These are phyloP conservation scores for Drosophila gunungcola DNA, from an alignment of 1,140 invertebrate species.

Conservation along the genomic window DNA sequence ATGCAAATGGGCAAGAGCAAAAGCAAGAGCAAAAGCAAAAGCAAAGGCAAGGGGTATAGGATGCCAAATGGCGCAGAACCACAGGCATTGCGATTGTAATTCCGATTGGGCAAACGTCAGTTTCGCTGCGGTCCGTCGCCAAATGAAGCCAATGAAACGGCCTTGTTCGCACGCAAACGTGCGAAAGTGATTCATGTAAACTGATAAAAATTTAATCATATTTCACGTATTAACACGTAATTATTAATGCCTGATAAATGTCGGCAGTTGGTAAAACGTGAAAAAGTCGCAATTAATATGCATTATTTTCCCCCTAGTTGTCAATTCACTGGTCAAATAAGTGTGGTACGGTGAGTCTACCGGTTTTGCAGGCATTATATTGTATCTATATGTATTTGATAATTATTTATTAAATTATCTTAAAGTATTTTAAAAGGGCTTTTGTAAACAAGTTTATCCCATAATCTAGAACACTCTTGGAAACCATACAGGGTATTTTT, in stretches of 20 bases:
- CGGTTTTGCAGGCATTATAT: not conserved
- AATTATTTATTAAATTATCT: too few species aligned
- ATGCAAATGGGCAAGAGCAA: conserved; percentile 46
- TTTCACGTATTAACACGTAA: conserved; percentile 62
- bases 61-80: conserved; percentile 51
- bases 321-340: conserved; percentile 18
- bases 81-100: conserved; percentile 46
- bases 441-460: not conserved
- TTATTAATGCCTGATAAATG: conserved; percentile 65
- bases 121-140: conserved; percentile 32
- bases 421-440: too few species aligned
- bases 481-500: conserved; percentile 20
- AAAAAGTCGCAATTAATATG: conserved; percentile 51
- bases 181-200: conserved; percentile 45
- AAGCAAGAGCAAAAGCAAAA: conserved; percentile 15
- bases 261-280: conserved; percentile 41
- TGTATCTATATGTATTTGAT: not conserved
- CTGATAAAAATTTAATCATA: conserved; percentile 68
- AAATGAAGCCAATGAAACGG: conserved; percentile 72
- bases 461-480: not conserved
- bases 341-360: not conserved
- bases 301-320: conserved; percentile 27
- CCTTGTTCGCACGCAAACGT: conserved; percentile 40
- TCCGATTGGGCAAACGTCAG: conserved; percentile 32
- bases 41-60: conserved; percentile 24